Percentiles rank a stretch among this genome's conserved stretches.
Conservation (phyloP, 2,888 invertebrate species). For the Eledone cirrhosa region DNA sequence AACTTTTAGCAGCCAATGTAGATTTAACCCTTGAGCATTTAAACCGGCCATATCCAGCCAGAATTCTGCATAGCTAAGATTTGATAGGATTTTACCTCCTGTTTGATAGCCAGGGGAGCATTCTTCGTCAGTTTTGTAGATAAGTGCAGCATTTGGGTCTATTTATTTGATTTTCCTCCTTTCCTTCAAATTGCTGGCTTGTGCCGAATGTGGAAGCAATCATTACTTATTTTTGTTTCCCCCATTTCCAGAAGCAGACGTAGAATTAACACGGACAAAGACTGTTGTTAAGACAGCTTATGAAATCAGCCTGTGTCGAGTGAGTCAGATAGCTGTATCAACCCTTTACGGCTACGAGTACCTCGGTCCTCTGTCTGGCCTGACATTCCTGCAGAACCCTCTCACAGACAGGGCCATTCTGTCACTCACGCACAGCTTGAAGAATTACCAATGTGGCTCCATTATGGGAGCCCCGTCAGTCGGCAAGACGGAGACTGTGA, state of each 20-base stretch:
- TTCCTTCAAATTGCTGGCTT: too few relatives aligned
- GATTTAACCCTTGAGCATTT: too few relatives aligned
- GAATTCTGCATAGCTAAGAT: too few relatives aligned
- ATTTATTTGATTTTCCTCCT: too few relatives aligned
- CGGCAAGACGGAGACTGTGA: constrained; percentile 63
- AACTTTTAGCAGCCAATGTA: too few relatives aligned
- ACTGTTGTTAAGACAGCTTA: constrained; percentile 61
- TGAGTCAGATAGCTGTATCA: constrained; percentile 59
- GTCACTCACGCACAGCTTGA: constrained; percentile 59
- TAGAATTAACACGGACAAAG: constrained; percentile 45
- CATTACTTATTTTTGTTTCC: neutral
- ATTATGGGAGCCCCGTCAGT: constrained; percentile 60
- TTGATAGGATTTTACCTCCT: too few relatives aligned
- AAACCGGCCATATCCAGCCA: too few relatives aligned
- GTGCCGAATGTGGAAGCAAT: too few relatives aligned
- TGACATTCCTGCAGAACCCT: constrained; percentile 55
- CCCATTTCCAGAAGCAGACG: constrained; percentile 44
- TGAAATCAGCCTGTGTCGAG: constrained; percentile 59
- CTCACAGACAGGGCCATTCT: constrained; percentile 63
- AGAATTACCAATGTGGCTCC: constrained; percentile 61
- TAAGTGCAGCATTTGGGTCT: too few relatives aligned
- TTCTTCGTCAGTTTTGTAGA: too few relatives aligned
- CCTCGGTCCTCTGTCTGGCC: constrained; percentile 52
- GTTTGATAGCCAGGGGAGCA: too few relatives aligned
- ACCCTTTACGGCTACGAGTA: constrained; percentile 64